A percentile compares a stretch with the other conserved stretches of the same genome.
phyloP scores from a whole-genome alignment of 2,797 vertebrate genomes.

The Hoplostethus atlanticus region DNA sequence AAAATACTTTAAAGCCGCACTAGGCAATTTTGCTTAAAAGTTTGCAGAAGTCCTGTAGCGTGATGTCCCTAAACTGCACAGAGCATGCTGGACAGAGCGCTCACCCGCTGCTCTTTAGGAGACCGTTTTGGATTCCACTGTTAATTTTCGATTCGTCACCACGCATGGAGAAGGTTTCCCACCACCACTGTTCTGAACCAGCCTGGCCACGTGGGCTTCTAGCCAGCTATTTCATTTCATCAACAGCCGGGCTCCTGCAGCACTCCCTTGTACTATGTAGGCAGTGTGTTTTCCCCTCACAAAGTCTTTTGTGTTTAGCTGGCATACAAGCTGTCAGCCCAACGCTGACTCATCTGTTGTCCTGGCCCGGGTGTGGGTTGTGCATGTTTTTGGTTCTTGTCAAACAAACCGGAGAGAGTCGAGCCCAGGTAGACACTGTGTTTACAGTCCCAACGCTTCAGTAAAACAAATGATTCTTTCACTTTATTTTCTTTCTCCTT shows the following conservation, averaged over 20 bases:
- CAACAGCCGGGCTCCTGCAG: not conserved
- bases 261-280: not conserved
- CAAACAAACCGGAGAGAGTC: constrained; percentile 9
- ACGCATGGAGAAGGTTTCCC: too few relatives aligned
- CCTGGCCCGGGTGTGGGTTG: not conserved
- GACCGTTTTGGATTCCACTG: too few relatives aligned
- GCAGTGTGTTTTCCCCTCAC: not conserved
- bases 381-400: constrained; percentile 1
- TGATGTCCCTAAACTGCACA: too few relatives aligned
- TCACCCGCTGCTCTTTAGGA: too few relatives aligned
- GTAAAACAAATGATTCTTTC: not conserved
- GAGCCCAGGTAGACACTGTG: not conserved
- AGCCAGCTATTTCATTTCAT: not conserved
- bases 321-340: not conserved
- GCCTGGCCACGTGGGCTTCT: not conserved
- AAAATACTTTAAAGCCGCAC: too few relatives aligned
- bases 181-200: not conserved
- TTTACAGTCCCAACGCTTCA: not conserved
- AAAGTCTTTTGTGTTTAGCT: not conserved
- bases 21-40: too few relatives aligned
- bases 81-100: too few relatives aligned
- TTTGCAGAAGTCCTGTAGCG: too few relatives aligned
- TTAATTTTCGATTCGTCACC: too few relatives aligned
- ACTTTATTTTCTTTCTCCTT: too few relatives aligned
- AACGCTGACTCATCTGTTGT: not conserved